These are phyloP conservation scores for Lysiphlebus fabarum DNA, from an alignment of 1,140 invertebrate genomes.

Conservation along the genomic window DNA sequence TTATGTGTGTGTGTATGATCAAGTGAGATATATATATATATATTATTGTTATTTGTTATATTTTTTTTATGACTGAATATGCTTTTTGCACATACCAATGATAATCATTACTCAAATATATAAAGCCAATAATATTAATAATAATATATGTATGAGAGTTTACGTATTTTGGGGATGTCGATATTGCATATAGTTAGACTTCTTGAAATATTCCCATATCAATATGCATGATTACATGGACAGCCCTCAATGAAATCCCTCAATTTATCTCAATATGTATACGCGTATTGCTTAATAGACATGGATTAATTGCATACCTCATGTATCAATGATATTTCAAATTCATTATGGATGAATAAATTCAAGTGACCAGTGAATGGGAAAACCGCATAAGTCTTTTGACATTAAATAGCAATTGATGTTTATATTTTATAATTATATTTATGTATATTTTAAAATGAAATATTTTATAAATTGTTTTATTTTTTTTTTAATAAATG, in stretches of 20 bases:
- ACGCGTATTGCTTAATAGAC: not conserved
- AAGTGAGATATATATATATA: too few relatives aligned
- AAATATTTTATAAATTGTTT: not conserved
- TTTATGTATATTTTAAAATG: too few relatives aligned
- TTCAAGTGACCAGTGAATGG: not conserved
- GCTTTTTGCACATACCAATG: not conserved
- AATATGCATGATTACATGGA: too few relatives aligned
- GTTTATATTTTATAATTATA: constrained; percentile 17
- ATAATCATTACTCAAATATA: too few relatives aligned
- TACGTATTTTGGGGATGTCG: too few relatives aligned
- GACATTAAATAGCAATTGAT: constrained; percentile 21
- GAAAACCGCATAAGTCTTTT: constrained; percentile 9
- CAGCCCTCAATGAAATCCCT: too few relatives aligned
- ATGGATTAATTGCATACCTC: constrained; percentile 14
- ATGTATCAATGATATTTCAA: not conserved
- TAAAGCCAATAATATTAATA: too few relatives aligned
- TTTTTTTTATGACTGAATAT: not conserved
- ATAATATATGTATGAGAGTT: too few relatives aligned
- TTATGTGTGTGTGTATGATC: too few relatives aligned
- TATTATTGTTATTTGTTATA: not conserved
- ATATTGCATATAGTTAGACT: too few relatives aligned
- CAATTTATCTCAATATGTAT: not conserved
- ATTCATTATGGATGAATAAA: not conserved
- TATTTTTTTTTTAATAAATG: constrained; percentile 1
- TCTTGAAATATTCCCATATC: too few relatives aligned